These are phyloP conservation scores for Salvelinus namaycush DNA, from an alignment of 2,113 vertebrate species.

Conservation along the genomic window DNA sequence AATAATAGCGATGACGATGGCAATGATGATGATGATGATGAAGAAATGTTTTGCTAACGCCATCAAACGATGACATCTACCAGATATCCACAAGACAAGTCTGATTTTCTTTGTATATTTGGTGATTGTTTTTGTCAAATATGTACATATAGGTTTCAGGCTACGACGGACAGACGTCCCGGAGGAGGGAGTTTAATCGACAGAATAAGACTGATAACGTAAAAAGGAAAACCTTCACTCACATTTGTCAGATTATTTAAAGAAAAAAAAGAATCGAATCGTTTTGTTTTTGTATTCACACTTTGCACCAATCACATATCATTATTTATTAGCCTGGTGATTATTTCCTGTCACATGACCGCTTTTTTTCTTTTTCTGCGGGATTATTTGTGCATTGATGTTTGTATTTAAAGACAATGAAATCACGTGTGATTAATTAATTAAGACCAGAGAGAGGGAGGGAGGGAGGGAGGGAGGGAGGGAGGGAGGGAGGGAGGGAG, in stretches of 20 bases:
- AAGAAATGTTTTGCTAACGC: conserved; percentile 44
- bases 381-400: conserved; percentile 94
- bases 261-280: conserved; percentile 74
- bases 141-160: conserved; percentile 97
- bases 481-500: conserved; percentile 53
- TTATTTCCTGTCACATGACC: conserved; percentile 84
- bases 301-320: conserved; percentile 90
- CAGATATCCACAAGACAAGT: conserved; percentile 78
- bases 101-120: conserved; percentile 97
- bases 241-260: conserved; percentile 89
- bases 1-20: conserved; percentile 70
- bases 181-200: conserved; percentile 82
- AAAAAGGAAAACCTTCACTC: conserved; percentile 75
- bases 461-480: too few species aligned
- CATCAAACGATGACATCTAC: conserved; percentile 45
- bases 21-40: conserved; percentile 43
- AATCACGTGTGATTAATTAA: conserved; percentile 83
- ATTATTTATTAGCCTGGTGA: conserved; percentile 94
- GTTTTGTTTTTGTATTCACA: conserved; percentile 89
- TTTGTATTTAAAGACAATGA: conserved; percentile 93
- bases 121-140: conserved; percentile 98
- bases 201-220: conserved; percentile 73
- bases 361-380: conserved; percentile 84
- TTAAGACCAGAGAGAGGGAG: conserved; percentile 72
- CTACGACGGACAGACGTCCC: conserved; percentile 52